Evolutionary conservation across 2,888 invertebrate genomes (phyloP), one percentile per base, ranked within the genome.

Genomic region (Gasteruption jaculator): DNA sequence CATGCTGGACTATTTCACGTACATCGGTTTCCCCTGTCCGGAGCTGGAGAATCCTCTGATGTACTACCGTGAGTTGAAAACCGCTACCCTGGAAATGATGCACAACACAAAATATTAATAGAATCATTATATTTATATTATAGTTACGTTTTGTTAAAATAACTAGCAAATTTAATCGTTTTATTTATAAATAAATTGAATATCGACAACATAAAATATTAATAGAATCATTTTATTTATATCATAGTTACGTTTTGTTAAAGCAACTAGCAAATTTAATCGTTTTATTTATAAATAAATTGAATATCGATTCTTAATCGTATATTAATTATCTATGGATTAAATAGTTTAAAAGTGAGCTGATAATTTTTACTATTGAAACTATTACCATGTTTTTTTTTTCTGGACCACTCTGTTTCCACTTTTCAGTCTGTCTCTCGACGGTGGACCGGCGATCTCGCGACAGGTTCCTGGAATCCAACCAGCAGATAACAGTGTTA

Each of bases 11-110:
- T 96, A 97, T 71, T 97, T 96, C 71, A 86, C 91, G 41, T 86
- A 86, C 49, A 91, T 96, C 53, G 96, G 96, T 2, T 95, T 94
- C 67, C 94, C 95, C 0, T 97, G 96, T 70, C 96, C 96, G 0
- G 91, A 93, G 64, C 74, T 94, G 34, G 96, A 96, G 66, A 97
- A 97, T 71, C 96, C 96, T 0, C 76, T 96, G n/a, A 95, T 95
- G 88, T 96, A 94, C 71, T 97, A 95, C 66, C 75, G 92, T 92
- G 74, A 82, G 89, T 80, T n/a, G n/a, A n/a, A n/a, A n/a, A n/a
- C n/a, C n/a, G n/a, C n/a, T n/a, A n/a, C n/a, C n/a, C n/a, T n/a
- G n/a, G n/a, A n/a, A n/a, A n/a, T n/a, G n/a, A n/a, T n/a, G n/a
- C n/a, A n/a, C n/a, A n/a, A n/a, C n/a, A n/a, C n/a, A n/a, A n/a